Evolutionary conservation across 2,113 vertebrate species (phyloP).

Genomic region (Meriones unguiculatus): DNA sequence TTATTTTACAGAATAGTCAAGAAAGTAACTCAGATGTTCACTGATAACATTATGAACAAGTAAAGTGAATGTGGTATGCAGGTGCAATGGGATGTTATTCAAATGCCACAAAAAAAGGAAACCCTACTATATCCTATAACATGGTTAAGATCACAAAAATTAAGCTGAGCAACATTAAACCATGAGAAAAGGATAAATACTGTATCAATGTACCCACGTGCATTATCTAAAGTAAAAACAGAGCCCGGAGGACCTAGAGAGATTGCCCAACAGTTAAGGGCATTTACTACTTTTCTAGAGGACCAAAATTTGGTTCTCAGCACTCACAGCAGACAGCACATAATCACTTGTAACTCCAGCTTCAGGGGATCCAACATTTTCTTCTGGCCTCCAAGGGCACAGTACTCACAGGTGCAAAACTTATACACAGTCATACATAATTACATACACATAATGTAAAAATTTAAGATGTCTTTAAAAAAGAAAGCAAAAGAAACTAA

Average conservation of each 20-base stretch:
- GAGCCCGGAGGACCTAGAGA: background rate
- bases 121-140: background rate
- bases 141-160: background rate
- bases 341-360: background rate
- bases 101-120: background rate
- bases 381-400: background rate
- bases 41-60: background rate
- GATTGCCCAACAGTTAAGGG: background rate
- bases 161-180: background rate
- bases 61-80: background rate
- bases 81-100: background rate
- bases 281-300: background rate
- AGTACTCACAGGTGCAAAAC: background rate
- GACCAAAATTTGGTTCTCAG: background rate
- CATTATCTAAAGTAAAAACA: background rate
- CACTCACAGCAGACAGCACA: background rate
- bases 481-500: background rate
- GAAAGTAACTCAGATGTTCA: background rate
- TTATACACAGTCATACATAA: background rate
- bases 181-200: background rate
- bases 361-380: background rate
- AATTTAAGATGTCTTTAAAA: background rate
- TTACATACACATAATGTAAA: background rate
- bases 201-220: background rate
- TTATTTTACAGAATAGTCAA: background rate